phyloP scores from a whole-genome alignment of 2,797 vertebrate genomes.

The Scarus forsteni region DNA sequence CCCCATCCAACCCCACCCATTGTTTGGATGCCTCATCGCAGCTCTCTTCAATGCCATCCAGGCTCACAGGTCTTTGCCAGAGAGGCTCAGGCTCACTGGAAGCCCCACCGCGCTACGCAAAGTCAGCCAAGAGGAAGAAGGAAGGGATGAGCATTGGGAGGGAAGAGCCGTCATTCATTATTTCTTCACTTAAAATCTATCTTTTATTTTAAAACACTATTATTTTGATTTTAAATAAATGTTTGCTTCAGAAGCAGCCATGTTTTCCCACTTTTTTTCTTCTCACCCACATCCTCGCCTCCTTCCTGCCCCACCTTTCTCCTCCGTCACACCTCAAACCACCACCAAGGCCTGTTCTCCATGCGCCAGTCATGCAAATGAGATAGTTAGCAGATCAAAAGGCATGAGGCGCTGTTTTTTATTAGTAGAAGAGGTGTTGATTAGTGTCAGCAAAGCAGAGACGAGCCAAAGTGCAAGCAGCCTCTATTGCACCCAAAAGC shows the following conservation, averaged over 20 bases:
- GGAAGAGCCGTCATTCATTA: conserved; percentile 9
- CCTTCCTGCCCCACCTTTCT: conserved; percentile 17
- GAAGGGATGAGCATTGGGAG: conserved; percentile 29
- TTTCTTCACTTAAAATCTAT: conserved; percentile 3
- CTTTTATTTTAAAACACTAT: background rate
- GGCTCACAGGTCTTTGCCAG: conserved; percentile 64
- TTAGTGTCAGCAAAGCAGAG: conserved; percentile 72
- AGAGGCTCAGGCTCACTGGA: conserved; percentile 65
- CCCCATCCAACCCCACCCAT: conserved; percentile 46
- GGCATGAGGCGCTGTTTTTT: conserved; percentile 72
- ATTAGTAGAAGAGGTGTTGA: conserved; percentile 81
- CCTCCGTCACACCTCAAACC: conserved; percentile 45
- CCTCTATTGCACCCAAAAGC: conserved; percentile 49
- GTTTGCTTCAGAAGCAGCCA: background rate
- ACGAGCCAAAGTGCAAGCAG: conserved; percentile 61
- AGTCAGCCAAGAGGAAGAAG: conserved; percentile 79
- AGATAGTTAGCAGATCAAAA: conserved; percentile 81
- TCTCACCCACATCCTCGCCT: conserved; percentile 13
- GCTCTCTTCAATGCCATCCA: conserved; percentile 62
- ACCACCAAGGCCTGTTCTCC: conserved; percentile 18
- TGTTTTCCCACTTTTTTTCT: conserved; percentile 13
- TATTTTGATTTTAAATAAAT: background rate
- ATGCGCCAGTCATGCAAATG: conserved; percentile 77
- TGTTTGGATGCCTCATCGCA: conserved; percentile 49
- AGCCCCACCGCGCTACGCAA: conserved; percentile 64